A percentile compares a stretch with the other conserved stretches of the same genome.
These are phyloP conservation scores for Dinoponera quadriceps DNA, from an alignment of 1,140 invertebrate species.

Conservation along the genomic window DNA sequence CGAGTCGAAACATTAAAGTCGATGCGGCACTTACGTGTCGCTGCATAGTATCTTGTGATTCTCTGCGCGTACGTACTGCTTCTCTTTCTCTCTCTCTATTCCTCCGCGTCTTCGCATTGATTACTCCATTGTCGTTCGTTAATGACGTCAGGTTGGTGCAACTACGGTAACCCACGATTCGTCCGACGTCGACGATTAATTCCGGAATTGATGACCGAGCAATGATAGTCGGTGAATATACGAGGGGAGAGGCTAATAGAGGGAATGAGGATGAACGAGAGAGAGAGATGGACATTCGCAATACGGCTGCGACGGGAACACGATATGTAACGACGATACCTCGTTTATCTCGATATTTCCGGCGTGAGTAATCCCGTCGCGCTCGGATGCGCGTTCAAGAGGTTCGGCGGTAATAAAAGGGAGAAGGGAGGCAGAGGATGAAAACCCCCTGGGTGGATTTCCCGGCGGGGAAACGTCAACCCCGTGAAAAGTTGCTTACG, in stretches of 20 bases:
- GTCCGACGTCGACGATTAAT: conserved; percentile 54
- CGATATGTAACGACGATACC: conserved; percentile 40
- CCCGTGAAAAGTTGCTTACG: conserved; percentile 15
- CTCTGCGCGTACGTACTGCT: background rate
- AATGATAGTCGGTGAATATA: conserved; percentile 1
- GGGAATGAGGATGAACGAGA: background rate
- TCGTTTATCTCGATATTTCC: conserved; percentile 48
- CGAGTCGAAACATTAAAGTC: conserved; percentile 9
- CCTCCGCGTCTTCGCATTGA: conserved; percentile 35
- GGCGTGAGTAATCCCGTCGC: conserved; percentile 35
- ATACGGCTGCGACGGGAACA: conserved; percentile 7
- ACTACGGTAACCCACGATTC: conserved; percentile 46
- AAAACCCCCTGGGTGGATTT: background rate
- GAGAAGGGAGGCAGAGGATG: background rate
- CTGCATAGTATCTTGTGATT: conserved; percentile 18
- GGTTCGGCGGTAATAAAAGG: too few species aligned
- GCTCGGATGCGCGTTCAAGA: background rate
- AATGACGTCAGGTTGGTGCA: conserved; percentile 59
- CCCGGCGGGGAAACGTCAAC: conserved; percentile 16
- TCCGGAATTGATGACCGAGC: conserved; percentile 37
- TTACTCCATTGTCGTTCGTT: conserved; percentile 42
- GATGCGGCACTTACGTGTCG: conserved; percentile 1
- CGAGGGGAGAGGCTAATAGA: background rate
- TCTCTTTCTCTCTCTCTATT: background rate
- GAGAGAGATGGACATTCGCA: background rate